These are phyloP conservation scores for Penaeus chinensis DNA, from an alignment of 1,140 invertebrate genomes.

Conservation along the genomic window DNA sequence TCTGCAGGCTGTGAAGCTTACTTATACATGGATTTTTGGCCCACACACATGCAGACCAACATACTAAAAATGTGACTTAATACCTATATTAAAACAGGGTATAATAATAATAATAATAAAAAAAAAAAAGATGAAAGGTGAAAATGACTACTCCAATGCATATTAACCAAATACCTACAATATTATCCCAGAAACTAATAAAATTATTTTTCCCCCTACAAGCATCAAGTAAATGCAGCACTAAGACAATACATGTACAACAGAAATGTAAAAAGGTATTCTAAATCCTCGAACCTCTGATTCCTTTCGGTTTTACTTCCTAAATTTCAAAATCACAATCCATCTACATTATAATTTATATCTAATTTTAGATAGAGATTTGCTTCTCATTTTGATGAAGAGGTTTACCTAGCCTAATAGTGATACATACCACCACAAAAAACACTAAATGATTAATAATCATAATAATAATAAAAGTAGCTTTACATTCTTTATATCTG, in stretches of 20 bases:
- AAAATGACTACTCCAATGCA: slow-evolving; percentile 36
- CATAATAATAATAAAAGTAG: neutral
- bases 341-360: slow-evolving; percentile 51
- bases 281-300: slow-evolving; percentile 34
- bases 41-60: too few relatives aligned
- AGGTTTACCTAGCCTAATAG: slow-evolving; percentile 45
- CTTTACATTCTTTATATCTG: slow-evolving; percentile 56
- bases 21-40: too few relatives aligned
- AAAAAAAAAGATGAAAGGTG: slow-evolving; percentile 18
- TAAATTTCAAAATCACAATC: slow-evolving; percentile 32
- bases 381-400: slow-evolving; percentile 47
- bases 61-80: neutral
- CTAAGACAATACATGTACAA: slow-evolving; percentile 44
- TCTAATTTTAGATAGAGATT: slow-evolving; percentile 42
- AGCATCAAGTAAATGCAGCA: slow-evolving; percentile 43
- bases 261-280: slow-evolving; percentile 27
- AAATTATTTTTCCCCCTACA: slow-evolving; percentile 20
- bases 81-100: slow-evolving; percentile 18
- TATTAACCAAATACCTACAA: slow-evolving; percentile 25
- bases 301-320: slow-evolving; percentile 32
- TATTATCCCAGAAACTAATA: neutral
- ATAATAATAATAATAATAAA: slow-evolving; percentile 15
- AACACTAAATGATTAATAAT: slow-evolving; percentile 19
- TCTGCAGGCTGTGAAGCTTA: neutral
- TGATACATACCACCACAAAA: slow-evolving; percentile 33